A percentile compares a stretch with the other conserved stretches of the same genome.
phyloP scores from a whole-genome alignment of 1,140 invertebrate species.

The Lanistes nyassanus region DNA sequence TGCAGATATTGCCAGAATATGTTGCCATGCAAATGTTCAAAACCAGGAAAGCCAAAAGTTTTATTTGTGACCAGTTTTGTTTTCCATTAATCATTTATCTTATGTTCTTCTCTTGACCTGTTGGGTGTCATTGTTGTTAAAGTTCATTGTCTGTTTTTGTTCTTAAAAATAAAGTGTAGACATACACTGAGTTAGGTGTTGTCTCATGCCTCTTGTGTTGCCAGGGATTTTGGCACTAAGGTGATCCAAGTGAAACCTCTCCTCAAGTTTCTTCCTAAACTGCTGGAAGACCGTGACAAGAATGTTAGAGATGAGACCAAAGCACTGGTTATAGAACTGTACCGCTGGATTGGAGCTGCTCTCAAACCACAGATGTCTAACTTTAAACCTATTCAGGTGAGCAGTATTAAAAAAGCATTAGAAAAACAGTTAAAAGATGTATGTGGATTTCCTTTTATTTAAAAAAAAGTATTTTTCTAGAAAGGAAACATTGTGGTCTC shows the following conservation, averaged over 20 bases:
- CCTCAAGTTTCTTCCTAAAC: slow-evolving; percentile 84
- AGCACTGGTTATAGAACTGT: slow-evolving; percentile 88
- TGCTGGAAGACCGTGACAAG: slow-evolving; percentile 93
- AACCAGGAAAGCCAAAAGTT: no score
- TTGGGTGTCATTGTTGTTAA: background rate
- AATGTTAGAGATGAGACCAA: slow-evolving; percentile 91
- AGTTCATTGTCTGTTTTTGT: background rate
- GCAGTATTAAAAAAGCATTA: background rate
- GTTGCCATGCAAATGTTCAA: no score
- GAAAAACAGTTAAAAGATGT: background rate
- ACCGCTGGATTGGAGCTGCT: slow-evolving; percentile 88
- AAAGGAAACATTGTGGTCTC: no score
- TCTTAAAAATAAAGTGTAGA: no score
- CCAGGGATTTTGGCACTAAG: slow-evolving; percentile 89
- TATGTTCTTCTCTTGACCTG: background rate
- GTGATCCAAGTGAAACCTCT: slow-evolving; percentile 89
- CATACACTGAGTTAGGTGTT: no score
- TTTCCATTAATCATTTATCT: no score
- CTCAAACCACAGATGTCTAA: slow-evolving; percentile 86
- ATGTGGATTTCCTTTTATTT: background rate
- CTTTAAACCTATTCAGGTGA: slow-evolving; percentile 84
- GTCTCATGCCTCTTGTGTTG: no score
- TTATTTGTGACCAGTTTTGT: no score
- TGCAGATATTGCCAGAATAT: no score
- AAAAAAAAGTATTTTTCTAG: no score